Evolutionary conservation across 2,797 vertebrate genomes (phyloP).

Genomic region (Tadarida brasiliensis): DNA sequence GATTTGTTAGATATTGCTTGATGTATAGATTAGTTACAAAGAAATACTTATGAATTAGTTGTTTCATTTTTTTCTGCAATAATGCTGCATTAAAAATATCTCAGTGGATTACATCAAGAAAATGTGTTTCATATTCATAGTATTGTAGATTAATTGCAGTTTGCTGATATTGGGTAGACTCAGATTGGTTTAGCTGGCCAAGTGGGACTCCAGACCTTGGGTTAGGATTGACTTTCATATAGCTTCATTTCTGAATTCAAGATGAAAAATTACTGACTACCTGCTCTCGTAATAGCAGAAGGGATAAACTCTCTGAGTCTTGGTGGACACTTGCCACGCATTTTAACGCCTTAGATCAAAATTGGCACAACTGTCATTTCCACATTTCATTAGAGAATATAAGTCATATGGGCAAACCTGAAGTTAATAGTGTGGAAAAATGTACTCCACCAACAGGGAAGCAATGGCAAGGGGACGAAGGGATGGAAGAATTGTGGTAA

Average conservation of each 20-base stretch:
- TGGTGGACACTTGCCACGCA: too few relatives aligned
- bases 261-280: neutral
- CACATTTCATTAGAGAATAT: neutral
- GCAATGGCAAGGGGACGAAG: accelerated
- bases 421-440: neutral
- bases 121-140: neutral
- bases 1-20: neutral
- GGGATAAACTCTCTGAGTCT: neutral
- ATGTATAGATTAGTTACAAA: neutral
- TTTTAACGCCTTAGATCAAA: neutral
- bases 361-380: neutral
- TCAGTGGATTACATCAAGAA: neutral
- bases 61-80: neutral
- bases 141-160: neutral
- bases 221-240: neutral
- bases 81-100: neutral
- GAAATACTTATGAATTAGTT: neutral
- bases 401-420: neutral
- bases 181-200: neutral
- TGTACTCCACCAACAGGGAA: too few relatives aligned
- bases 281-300: neutral
- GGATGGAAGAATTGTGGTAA: neutral
- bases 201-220: neutral
- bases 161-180: neutral
- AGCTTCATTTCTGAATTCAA: neutral